Evolutionary conservation across 64 coral and sea anemone species (phyloP).

Genomic region (Catalaphyllia jardinei): DNA sequence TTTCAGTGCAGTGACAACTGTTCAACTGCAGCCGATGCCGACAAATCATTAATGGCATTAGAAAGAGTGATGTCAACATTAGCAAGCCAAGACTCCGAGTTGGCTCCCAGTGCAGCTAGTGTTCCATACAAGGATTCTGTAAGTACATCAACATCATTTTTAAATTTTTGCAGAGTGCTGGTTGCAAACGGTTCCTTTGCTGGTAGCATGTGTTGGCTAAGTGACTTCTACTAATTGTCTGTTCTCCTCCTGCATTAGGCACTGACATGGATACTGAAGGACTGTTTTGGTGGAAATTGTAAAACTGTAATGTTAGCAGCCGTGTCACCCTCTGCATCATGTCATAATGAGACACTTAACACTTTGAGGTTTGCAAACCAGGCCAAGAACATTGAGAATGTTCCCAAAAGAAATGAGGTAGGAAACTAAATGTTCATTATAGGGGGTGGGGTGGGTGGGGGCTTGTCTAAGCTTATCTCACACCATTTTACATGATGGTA

Average conservation of each 20-base stretch:
- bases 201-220: too few species aligned
- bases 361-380: slow-evolving; percentile 93
- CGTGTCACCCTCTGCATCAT: slow-evolving; percentile 77
- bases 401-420: slow-evolving; percentile 89
- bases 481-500: too few species aligned
- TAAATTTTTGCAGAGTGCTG: too few species aligned
- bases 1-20: slow-evolving; percentile 37
- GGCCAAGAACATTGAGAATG: slow-evolving; percentile 86
- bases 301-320: slow-evolving; percentile 92
- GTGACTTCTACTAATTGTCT: too few species aligned
- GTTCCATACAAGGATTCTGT: slow-evolving; percentile 91
- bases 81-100: slow-evolving; percentile 60
- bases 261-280: slow-evolving; percentile 93
- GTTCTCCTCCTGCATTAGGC: slow-evolving; percentile 44
- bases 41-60: slow-evolving; percentile 79
- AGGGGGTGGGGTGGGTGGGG: too few species aligned
- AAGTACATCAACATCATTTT: slow-evolving; percentile 42
- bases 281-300: slow-evolving; percentile 96
- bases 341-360: slow-evolving; percentile 86
- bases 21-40: slow-evolving; percentile 41
- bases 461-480: too few species aligned
- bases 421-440: background rate
- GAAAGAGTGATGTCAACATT: slow-evolving; percentile 92
- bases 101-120: slow-evolving; percentile 15
- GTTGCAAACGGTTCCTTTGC: background rate